Conservation (phyloP, 2,797 vertebrate species). For the Sebastes iracundus region DNA sequence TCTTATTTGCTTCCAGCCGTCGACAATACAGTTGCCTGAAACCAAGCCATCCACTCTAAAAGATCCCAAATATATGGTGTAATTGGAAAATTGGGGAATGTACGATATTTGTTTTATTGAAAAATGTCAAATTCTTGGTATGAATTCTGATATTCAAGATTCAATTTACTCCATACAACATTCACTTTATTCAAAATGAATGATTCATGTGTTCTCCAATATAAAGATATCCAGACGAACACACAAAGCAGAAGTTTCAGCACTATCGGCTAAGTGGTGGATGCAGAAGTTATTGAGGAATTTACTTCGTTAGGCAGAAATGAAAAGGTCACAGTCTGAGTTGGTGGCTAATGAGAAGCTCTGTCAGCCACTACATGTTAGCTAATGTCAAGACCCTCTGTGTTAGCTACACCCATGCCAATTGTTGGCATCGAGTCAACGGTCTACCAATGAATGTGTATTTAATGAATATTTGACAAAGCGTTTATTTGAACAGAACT, state of each 20-base stretch:
- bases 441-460: not conserved
- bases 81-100: not conserved
- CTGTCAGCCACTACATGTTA: conserved; percentile 20
- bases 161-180: not conserved
- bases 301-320: conserved; percentile 48
- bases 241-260: conserved; percentile 5
- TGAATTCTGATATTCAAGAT: not conserved
- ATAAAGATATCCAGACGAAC: conserved; percentile 13
- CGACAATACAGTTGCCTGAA: not conserved
- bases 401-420: conserved; percentile 8
- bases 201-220: not conserved
- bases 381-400: conserved; percentile 43
- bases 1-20: not conserved
- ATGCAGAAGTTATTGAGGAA: conserved; percentile 25
- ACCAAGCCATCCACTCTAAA: not conserved
- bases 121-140: not conserved
- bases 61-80: not conserved
- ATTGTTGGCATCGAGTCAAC: conserved; percentile 1
- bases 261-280: not conserved
- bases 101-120: not conserved
- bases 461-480: not conserved
- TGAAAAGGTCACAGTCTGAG: conserved; percentile 64
- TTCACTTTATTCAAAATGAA: conserved; percentile 1
- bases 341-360: conserved; percentile 61
- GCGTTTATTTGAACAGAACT: not conserved